Conservation (phyloP, 2,888 invertebrate species). For the Drosophila conformis region DNA sequence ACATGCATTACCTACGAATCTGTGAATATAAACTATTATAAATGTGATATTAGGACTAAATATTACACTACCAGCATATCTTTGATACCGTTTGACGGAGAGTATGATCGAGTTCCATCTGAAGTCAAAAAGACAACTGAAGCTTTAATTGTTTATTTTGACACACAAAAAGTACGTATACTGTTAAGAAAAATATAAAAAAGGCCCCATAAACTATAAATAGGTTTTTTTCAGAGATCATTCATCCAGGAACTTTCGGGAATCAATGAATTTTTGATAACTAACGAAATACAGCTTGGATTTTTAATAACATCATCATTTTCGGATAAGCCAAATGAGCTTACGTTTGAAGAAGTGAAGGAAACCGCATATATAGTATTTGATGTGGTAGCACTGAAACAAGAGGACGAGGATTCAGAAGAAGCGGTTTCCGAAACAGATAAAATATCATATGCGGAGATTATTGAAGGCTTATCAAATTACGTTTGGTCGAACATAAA, state of each 20-base stretch:
- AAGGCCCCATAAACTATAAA: no score
- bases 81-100: constrained; percentile 60
- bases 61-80: constrained; percentile 57
- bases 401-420: constrained; percentile 30
- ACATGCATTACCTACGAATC: constrained; percentile 22
- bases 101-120: constrained; percentile 51
- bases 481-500: constrained; percentile 57
- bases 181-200: background rate
- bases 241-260: constrained; percentile 49
- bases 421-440: constrained; percentile 20
- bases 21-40: constrained; percentile 37
- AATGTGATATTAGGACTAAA: constrained; percentile 62
- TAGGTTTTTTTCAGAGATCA: constrained; percentile 39
- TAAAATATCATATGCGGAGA: constrained; percentile 38
- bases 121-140: constrained; percentile 51
- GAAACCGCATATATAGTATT: constrained; percentile 52
- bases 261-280: constrained; percentile 48
- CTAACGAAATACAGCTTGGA: constrained; percentile 58
- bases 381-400: constrained; percentile 55
- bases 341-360: constrained; percentile 54
- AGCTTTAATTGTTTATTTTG: constrained; percentile 65
- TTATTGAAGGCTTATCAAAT: constrained; percentile 52
- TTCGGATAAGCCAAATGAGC: constrained; percentile 36
- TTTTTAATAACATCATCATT: constrained; percentile 55
- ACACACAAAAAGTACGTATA: constrained; percentile 53